These are phyloP conservation scores for Salticus scenicus DNA, from an alignment of 2,888 invertebrate species.

Conservation along the genomic window DNA sequence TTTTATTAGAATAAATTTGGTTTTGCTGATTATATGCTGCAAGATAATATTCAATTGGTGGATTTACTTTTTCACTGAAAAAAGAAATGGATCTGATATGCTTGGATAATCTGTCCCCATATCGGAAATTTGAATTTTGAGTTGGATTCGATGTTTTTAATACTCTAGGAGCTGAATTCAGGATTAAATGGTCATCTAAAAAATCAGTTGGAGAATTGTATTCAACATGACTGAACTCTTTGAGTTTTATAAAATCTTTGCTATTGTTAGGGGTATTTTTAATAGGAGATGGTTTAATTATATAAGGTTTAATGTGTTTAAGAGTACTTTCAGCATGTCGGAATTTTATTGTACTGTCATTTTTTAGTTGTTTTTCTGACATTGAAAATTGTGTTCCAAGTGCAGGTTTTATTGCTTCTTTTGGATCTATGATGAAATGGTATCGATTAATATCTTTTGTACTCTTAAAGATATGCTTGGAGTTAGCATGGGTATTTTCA, in stretches of 20 bases:
- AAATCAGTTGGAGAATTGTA: not conserved
- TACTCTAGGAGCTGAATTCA: not conserved
- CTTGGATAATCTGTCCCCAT: not conserved
- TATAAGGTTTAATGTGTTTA: not conserved
- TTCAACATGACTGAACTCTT: not conserved
- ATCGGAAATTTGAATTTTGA: not conserved
- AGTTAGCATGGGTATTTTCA: not conserved
- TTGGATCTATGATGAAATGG: not conserved
- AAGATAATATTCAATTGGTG: not conserved
- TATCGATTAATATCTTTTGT: not conserved
- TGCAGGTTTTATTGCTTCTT: not conserved
- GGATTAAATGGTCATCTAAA: not conserved
- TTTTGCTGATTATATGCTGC: not conserved
- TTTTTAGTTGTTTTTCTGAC: not conserved
- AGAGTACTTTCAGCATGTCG: not conserved
- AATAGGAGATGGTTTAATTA: not conserved
- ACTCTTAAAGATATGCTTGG: not conserved
- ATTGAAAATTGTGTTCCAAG: not conserved
- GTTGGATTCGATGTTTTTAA: not conserved
- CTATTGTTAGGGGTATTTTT: not conserved
- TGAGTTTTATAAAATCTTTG: not conserved
- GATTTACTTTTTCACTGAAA: not conserved
- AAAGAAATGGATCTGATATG: not conserved
- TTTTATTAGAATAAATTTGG: too few species aligned
- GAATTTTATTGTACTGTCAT: not conserved